Percentiles rank a stretch among this genome's conserved stretches.
These are phyloP conservation scores for Neodiprion pinetum DNA, from an alignment of 1,140 invertebrate species.

Conservation along the genomic window DNA sequence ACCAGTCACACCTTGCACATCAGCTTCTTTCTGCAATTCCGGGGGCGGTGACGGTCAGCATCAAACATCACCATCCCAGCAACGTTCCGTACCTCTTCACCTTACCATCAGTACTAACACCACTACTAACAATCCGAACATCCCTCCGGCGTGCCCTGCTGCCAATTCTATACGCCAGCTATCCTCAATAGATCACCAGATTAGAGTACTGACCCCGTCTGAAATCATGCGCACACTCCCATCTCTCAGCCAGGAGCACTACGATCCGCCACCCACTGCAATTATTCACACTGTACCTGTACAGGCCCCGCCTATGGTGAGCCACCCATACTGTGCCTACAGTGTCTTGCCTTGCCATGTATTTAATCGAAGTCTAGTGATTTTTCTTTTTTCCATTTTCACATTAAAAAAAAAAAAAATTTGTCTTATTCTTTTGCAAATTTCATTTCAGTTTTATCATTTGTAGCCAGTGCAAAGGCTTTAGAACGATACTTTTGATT, in stretches of 20 bases:
- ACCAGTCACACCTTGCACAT: constrained; percentile 45
- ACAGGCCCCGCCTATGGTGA: constrained; percentile 67
- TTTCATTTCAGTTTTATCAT: constrained; percentile 7
- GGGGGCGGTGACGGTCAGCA: constrained; percentile 49
- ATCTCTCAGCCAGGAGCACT: constrained; percentile 76
- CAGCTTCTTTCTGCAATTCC: constrained; percentile 48
- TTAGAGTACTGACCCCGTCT: constrained; percentile 83
- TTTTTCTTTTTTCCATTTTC: constrained; percentile 50
- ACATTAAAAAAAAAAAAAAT: constrained; percentile 38
- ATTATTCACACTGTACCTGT: constrained; percentile 64
- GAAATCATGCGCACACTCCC: constrained; percentile 88
- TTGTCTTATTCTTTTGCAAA: constrained; percentile 7
- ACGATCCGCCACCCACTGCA: constrained; percentile 67
- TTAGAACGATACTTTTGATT: background rate
- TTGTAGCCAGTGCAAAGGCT: background rate
- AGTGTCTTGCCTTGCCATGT: constrained; percentile 56
- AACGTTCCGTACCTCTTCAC: constrained; percentile 46
- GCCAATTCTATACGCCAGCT: constrained; percentile 52
- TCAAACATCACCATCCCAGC: constrained; percentile 45
- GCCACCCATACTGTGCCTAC: constrained; percentile 61
- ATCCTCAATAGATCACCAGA: constrained; percentile 74
- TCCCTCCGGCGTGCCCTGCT: constrained; percentile 43
- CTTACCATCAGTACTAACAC: constrained; percentile 45
- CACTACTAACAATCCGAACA: constrained; percentile 43
- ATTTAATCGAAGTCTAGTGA: constrained; percentile 50